These are phyloP conservation scores for Macaca mulatta DNA, from an alignment of 2,113 vertebrate species.

Conservation along the genomic window DNA sequence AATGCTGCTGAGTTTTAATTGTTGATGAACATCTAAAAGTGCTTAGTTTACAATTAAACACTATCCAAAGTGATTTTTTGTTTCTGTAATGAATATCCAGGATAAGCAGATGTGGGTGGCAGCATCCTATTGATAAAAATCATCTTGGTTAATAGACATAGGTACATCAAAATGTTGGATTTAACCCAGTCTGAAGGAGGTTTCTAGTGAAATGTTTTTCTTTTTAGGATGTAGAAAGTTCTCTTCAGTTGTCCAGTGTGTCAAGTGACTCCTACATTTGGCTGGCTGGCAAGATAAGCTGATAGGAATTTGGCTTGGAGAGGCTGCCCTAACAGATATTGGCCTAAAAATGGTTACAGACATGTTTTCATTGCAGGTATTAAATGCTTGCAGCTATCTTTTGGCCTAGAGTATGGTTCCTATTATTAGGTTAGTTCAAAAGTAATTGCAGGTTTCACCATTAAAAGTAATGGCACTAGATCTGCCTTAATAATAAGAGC, in stretches of 20 bases:
- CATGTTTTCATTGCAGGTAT: not conserved
- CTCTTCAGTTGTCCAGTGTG: not conserved
- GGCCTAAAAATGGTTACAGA: not conserved
- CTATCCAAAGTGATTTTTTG: not conserved
- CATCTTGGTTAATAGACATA: not conserved
- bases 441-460: too few species aligned
- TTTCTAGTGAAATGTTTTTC: conserved; percentile 5
- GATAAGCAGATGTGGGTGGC: not conserved
- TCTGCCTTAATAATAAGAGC: not conserved
- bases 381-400: not conserved
- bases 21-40: not conserved
- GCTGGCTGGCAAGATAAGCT: not conserved
- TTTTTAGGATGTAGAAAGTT: not conserved
- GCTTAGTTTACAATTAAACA: conserved; percentile 46
- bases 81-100: not conserved
- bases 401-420: not conserved
- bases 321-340: not conserved
- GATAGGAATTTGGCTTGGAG: not conserved
- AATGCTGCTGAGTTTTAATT: not conserved
- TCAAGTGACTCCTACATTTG: not conserved
- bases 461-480: too few species aligned
- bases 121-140: not conserved
- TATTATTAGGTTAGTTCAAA: not conserved
- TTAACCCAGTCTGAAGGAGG: not conserved
- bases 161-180: not conserved